Conservation (phyloP, 2,797 vertebrate species). For the Spinus olivaceus region DNA sequence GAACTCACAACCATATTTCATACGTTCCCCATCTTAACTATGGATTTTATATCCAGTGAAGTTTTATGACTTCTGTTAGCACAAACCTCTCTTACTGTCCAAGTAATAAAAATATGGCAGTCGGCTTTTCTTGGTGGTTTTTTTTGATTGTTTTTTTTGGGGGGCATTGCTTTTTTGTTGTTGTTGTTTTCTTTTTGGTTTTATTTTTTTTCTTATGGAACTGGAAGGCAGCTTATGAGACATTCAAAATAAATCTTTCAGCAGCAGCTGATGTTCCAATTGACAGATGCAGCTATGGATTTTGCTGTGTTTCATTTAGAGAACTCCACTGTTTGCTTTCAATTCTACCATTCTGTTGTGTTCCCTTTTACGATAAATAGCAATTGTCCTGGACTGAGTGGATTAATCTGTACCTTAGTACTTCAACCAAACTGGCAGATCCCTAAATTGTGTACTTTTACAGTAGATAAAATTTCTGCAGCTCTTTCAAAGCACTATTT, state of each 20-base stretch:
- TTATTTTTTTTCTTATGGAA: neutral
- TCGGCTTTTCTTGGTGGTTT: neutral
- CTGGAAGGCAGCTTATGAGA: neutral
- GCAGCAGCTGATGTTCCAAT: constrained; percentile 51
- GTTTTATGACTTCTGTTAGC: neutral
- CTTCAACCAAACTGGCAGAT: neutral
- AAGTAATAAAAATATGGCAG: neutral
- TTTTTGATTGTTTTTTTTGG: neutral
- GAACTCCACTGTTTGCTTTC: constrained; percentile 26
- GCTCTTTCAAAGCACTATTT: constrained; percentile 9
- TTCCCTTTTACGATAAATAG: constrained; percentile 6
- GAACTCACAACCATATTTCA: neutral
- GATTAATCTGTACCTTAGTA: neutral
- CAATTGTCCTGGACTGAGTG: neutral
- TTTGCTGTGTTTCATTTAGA: constrained; percentile 47
- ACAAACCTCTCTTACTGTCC: neutral
- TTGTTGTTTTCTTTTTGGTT: neutral
- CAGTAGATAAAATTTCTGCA: neutral
- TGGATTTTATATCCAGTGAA: neutral
- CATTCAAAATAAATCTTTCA: constrained; percentile 44
- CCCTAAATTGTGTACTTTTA: neutral
- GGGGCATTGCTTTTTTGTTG: neutral
- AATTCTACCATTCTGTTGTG: neutral
- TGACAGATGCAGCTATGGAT: constrained; percentile 50
- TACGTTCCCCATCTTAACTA: neutral